A percentile compares a stretch with the other conserved stretches of the same genome.
phyloP scores from a whole-genome alignment of 2,888 invertebrate genomes.

The Tanytarsus gracilentus region DNA sequence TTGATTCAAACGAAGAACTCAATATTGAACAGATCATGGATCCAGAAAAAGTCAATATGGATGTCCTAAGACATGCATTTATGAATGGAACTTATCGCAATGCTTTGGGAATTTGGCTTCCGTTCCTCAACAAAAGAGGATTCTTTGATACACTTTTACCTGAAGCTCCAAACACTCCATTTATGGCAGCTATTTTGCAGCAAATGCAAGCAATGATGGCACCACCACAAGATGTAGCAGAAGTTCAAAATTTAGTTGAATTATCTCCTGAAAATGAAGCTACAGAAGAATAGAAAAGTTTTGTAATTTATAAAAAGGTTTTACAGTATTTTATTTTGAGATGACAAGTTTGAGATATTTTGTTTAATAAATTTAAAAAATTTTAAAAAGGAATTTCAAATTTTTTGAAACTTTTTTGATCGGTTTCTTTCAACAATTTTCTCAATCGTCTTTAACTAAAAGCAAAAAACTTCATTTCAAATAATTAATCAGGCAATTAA shows the following conservation, averaged over 20 bases:
- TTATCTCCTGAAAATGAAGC: no score
- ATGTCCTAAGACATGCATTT: neutral
- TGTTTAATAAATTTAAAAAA: no score
- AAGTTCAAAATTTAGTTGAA: neutral
- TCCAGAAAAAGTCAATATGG: neutral
- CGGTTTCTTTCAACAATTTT: no score
- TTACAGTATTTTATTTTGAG: no score
- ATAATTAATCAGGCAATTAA: no score
- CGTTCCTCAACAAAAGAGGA: slow-evolving; percentile 9
- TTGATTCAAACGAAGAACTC: slow-evolving; percentile 1
- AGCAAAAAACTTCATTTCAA: no score
- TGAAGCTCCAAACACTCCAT: neutral
- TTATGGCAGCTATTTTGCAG: neutral
- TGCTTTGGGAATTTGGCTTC: slow-evolving; percentile 4
- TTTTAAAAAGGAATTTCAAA: no score
- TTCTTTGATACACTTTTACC: neutral
- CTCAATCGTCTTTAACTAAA: no score
- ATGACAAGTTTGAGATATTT: no score
- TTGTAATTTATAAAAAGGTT: no score
- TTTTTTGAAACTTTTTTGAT: no score
- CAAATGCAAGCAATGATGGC: neutral
- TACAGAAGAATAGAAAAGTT: no score
- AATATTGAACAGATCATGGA: neutral
- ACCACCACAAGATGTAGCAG: neutral
- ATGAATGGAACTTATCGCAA: neutral